phyloP scores from a whole-genome alignment of 2,888 invertebrate genomes.

The Leucania comma region DNA sequence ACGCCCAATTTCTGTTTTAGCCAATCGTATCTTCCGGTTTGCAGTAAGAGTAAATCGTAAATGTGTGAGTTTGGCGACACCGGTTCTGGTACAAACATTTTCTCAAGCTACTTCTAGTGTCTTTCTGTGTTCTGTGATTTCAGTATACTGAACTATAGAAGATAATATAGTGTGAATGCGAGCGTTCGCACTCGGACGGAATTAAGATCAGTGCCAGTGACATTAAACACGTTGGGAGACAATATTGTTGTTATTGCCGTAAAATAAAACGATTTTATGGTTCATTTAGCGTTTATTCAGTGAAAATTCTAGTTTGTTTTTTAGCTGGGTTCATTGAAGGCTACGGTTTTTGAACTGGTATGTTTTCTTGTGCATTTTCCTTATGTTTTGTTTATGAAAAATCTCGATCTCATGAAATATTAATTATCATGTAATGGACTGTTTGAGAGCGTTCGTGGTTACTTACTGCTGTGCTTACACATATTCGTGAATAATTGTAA shows the following conservation, averaged over 20 bases:
- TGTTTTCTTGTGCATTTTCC: neutral
- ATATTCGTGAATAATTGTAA: too few relatives aligned
- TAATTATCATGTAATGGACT: neutral
- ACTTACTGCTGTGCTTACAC: too few relatives aligned
- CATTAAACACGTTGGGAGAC: neutral
- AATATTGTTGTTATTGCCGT: neutral
- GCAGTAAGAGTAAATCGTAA: too few relatives aligned
- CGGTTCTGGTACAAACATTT: too few relatives aligned
- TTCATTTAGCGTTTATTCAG: neutral
- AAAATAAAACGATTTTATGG: neutral
- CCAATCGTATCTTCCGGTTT: too few relatives aligned
- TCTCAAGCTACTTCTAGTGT: too few relatives aligned
- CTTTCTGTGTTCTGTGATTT: too few relatives aligned
- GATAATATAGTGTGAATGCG: neutral
- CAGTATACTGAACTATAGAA: slow-evolving; percentile 6
- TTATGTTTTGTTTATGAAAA: neutral
- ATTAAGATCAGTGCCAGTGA: neutral
- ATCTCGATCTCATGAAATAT: neutral
- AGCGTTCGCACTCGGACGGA: neutral
- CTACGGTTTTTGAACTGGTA: slow-evolving; percentile 5
- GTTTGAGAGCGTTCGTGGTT: neutral
- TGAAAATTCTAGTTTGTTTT: neutral
- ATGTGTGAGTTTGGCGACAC: too few relatives aligned
- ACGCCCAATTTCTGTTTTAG: too few relatives aligned
- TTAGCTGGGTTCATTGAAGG: slow-evolving; percentile 5